phyloP scores from a whole-genome alignment of 2,797 vertebrate genomes.

The Tadarida brasiliensis region DNA sequence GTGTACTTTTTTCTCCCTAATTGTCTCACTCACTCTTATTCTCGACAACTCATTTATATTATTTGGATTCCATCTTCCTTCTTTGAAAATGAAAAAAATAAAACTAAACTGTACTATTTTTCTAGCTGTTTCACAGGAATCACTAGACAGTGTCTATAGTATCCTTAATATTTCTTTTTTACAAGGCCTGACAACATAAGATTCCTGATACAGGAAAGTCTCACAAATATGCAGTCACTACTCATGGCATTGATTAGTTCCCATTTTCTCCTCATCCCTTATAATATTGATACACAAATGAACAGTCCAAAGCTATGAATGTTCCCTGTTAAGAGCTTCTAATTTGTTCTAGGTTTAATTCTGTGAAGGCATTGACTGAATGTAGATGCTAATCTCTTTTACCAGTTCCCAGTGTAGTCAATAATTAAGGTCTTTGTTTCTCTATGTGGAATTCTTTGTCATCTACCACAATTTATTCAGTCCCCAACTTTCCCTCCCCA shows the following conservation, averaged over 20 bases:
- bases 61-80: conserved; percentile 22
- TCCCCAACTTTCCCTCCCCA: not conserved
- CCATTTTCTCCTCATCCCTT: not conserved
- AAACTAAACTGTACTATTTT: conserved; percentile 25
- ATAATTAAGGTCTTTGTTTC: conserved; percentile 44
- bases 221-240: not conserved
- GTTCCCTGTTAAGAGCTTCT: not conserved
- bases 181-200: not conserved
- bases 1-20: not conserved
- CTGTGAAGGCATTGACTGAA: not conserved
- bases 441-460: not conserved
- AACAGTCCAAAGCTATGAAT: not conserved
- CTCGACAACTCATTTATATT: not conserved
- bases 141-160: conserved; percentile 7
- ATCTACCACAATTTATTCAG: not conserved
- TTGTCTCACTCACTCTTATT: conserved; percentile 12
- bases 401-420: not conserved
- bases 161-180: not conserved
- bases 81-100: conserved; percentile 26
- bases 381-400: not conserved
- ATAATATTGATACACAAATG: not conserved
- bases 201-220: not conserved
- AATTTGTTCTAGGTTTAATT: conserved; percentile 59
- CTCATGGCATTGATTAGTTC: not conserved
- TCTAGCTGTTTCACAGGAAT: not conserved